Base-by-base conservation (phyloP, 2,797 vertebrate genomes). In the Rhabdomys pumilio region DNA sequence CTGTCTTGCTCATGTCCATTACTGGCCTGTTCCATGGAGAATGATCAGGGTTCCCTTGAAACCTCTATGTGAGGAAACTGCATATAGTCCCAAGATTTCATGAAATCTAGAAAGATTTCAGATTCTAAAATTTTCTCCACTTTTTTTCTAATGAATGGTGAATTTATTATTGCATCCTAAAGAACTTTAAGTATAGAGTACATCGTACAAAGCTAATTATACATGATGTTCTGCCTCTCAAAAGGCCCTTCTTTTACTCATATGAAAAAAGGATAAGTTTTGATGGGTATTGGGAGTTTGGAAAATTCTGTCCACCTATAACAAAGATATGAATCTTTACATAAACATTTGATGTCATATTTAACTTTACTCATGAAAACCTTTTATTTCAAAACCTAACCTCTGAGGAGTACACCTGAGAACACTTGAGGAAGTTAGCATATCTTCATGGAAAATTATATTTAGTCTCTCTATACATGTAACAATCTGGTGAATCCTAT, bases 141-240 rank as follows among this genome's bases (percentile, higher is more conserved):
- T 90, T 96, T 98, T 98, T 98, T 90, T 94, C 98, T 98, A 98
- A 97, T 94, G 97, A 98, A 98, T 98, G 98, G 97, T 94, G 98
- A 94, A 98, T 98, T 96, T 96, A 98, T 98, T 98, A 50, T 98
- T 98, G 97, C 98, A 97, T 98, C 95, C 96, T 98, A 97, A 97
- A 97, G 96, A 98, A 97, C 94, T 97, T 67, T 97, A 98, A 38
- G 84, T 95, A 98, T 98, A 97, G 97, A 96, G 95, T 97, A 97
- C 95, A 85, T 97, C 97, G 72, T 90, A 65, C 91, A 97, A 69
- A 91, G 41, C 91, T 92, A 55, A 0, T 83, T 96, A 97, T 98
- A 97, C 69, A 90, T 97, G 97, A 93, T 79, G 57, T 95, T 84
- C 86, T 80, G 96, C 96, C 93, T 98, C 98, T 98, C 97, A 26